These are phyloP conservation scores for Dendroctonus valens DNA, from an alignment of 1,140 invertebrate species.

Conservation along the genomic window DNA sequence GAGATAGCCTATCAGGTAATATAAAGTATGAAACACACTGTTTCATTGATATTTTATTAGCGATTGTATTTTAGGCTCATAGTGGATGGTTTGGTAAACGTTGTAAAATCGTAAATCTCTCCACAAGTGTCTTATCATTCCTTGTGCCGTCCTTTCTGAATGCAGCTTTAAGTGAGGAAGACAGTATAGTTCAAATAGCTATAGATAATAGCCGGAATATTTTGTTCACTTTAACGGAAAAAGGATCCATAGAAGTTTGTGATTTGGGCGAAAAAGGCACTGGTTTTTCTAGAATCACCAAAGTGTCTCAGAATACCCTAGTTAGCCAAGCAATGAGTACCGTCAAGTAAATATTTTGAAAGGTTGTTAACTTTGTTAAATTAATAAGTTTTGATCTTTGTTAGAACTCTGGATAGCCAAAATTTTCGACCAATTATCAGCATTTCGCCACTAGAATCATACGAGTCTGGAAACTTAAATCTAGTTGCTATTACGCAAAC, in stretches of 20 bases:
- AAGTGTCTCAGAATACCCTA: constrained; percentile 76
- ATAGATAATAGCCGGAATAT: constrained; percentile 89
- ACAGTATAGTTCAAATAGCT: constrained; percentile 86
- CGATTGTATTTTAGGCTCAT: constrained; percentile 59
- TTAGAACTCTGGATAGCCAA: constrained; percentile 80
- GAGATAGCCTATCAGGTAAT: constrained; percentile 91
- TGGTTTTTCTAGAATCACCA: constrained; percentile 68
- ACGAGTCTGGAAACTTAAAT: constrained; percentile 81
- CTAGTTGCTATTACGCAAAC: constrained; percentile 90
- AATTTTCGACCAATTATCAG: constrained; percentile 86
- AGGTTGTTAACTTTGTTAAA: not conserved
- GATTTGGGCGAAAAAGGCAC: constrained; percentile 82
- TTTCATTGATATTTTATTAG: not conserved
- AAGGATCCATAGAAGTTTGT: constrained; percentile 81
- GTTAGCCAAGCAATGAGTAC: constrained; percentile 73
- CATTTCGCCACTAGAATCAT: constrained; percentile 77
- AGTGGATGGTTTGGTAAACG: constrained; percentile 92
- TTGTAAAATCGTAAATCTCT: constrained; percentile 94
- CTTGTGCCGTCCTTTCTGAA: constrained; percentile 89
- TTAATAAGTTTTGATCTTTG: constrained; percentile 36
- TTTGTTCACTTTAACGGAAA: constrained; percentile 85
- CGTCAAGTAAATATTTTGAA: constrained; percentile 64
- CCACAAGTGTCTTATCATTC: constrained; percentile 81
- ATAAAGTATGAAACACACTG: not conserved
- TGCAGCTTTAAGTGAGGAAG: constrained; percentile 79